Evolutionary conservation across 2,888 invertebrate genomes (phyloP), one percentile per base, ranked within the genome.

Genomic region (Napeogenes inachia): DNA sequence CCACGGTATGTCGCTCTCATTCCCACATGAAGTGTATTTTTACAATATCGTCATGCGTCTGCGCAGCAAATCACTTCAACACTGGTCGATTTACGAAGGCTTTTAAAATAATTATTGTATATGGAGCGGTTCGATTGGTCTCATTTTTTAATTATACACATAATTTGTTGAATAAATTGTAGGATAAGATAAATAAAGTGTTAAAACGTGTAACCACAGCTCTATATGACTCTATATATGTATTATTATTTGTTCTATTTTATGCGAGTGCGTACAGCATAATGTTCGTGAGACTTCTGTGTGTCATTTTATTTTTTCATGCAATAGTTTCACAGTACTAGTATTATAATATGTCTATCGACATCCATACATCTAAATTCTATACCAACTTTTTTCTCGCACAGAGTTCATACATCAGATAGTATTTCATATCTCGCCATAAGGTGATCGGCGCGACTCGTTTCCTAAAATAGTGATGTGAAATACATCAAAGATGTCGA

Each of bases 391-490:
- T 77, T 79, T 79, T 78, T 73, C 77, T 77, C 77, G 77, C 76
- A 79, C 75, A 77, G 73, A 73, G 75, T 78, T 78, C 80, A 81
- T 80, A 77, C 70, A 78, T 79, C 77, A 74, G 70, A 73, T 74
- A 83, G 83, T 79, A 89, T 89, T 83, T 87, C 85, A 89, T 87
- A 88, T 84, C 85, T 79, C 73, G 80, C 80, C 82, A 79, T 87
- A 89, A 79, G 79, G 79, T 78, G 79, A 76, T 74, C 73, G 81
- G 70, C 82, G 82, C 81, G 82, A 81, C 87, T 73, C 74, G 84
- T 84, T 88, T 85, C 89, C 89, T 90, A 89, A 90, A 89, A 87
- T 82, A 89, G 89, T 84, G 85, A 82, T 88, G 82, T 84, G 85
- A 88, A 87, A 88, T 89, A 89, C 86, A 89, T 90, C 87, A 85